phyloP scores from a whole-genome alignment of 2,797 vertebrate species.

The Gymnopithys bicolor region DNA sequence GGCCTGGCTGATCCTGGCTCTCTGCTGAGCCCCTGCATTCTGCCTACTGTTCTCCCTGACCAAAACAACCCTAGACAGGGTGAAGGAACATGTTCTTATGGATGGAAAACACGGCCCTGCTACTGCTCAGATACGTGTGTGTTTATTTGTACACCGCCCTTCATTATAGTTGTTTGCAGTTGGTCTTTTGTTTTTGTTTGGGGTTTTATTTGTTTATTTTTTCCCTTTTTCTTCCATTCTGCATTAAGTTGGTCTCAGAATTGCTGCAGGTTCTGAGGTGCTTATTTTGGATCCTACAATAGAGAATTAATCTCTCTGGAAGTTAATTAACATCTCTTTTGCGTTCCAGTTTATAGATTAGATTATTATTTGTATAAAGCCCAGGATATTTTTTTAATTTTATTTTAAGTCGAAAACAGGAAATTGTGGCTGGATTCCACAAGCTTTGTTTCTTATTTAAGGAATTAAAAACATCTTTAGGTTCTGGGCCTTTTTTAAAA shows the following conservation, averaged over 20 bases:
- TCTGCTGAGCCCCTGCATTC: background rate
- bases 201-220: background rate
- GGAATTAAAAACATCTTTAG: slow-evolving; percentile 67
- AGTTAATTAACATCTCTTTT: slow-evolving; percentile 5
- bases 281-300: background rate
- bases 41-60: background rate
- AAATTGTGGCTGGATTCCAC: slow-evolving; percentile 69
- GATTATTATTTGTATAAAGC: slow-evolving; percentile 19
- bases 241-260: slow-evolving; percentile 29
- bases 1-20: background rate
- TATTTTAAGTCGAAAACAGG: slow-evolving; percentile 66
- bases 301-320: slow-evolving; percentile 4
- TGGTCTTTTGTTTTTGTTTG: background rate
- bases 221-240: background rate
- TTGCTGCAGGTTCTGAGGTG: background rate
- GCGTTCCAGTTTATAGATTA: slow-evolving; percentile 15
- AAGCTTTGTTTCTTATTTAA: slow-evolving; percentile 67
- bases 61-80: background rate
- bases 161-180: background rate
- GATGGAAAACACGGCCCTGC: background rate
- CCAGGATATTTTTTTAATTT: background rate
- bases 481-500: background rate
- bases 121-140: background rate
- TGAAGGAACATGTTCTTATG: fast-evolving
- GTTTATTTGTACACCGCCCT: background rate